These are phyloP conservation scores for Cephalopachus bancanus DNA, from an alignment of 2,797 vertebrate genomes.

Conservation along the genomic window DNA sequence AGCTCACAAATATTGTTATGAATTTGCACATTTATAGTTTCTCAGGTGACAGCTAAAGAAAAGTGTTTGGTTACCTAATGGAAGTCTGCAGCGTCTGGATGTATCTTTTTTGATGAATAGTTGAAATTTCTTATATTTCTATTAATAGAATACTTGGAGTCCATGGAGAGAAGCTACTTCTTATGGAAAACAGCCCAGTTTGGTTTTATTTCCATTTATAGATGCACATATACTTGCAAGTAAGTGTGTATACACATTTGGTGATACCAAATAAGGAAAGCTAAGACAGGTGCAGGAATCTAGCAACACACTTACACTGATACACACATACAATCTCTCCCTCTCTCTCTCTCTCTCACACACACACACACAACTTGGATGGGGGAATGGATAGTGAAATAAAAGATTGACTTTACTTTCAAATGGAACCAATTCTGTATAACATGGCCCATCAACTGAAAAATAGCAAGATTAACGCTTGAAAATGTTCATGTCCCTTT, in stretches of 20 bases:
- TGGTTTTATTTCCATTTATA: slow-evolving; percentile 64
- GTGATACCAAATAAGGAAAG: slow-evolving; percentile 74
- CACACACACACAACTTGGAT: slow-evolving; percentile 37
- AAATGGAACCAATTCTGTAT: slow-evolving; percentile 65
- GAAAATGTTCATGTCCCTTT: slow-evolving; percentile 74
- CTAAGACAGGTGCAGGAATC: slow-evolving; percentile 63
- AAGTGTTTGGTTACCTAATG: slow-evolving; percentile 21
- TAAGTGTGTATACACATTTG: not conserved
- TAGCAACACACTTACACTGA: slow-evolving; percentile 39
- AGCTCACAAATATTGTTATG: slow-evolving; percentile 34
- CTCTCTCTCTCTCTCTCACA: not conserved
- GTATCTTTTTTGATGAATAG: slow-evolving; percentile 30
- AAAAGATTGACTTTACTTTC: slow-evolving; percentile 68
- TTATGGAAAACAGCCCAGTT: slow-evolving; percentile 17
- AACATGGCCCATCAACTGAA: slow-evolving; percentile 58
- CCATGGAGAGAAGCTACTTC: slow-evolving; percentile 46
- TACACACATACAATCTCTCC: not conserved
- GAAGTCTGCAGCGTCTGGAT: not conserved
- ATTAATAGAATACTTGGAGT: slow-evolving; percentile 49
- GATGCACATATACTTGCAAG: slow-evolving; percentile 8
- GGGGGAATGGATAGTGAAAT: slow-evolving; percentile 14
- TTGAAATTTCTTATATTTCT: slow-evolving; percentile 65
- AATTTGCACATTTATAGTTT: slow-evolving; percentile 22
- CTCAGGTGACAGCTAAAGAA: slow-evolving; percentile 56
- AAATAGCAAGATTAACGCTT: slow-evolving; percentile 37